Evolutionary conservation across 2,797 vertebrate species (phyloP), one percentile per base, ranked within the genome.

Genomic region (Cryptoprocta ferox): DNA sequence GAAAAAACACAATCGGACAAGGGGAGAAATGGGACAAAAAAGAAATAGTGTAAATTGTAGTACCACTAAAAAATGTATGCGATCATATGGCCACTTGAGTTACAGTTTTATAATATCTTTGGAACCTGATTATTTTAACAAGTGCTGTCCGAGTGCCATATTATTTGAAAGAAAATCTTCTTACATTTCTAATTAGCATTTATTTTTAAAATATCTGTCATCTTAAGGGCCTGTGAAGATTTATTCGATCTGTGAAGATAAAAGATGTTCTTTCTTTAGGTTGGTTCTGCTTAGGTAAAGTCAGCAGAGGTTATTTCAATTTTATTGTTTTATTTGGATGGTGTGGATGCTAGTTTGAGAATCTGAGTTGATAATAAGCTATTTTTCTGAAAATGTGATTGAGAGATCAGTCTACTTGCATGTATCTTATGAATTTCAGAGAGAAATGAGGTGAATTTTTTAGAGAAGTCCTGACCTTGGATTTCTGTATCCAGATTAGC

Each of bases 101-200:
- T 73, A 78, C 26, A 95, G 68, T 94, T 94, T 89, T 85, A 63
- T 7, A 71, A 45, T 59, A 11, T 81, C 39, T 48, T 97, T 90
- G 42, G 79, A 95, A 96, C 30, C 39, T 96, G 71, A 68, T 94
- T 78, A 73, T 91, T 97, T 91, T 92, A 91, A 92, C 39, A 97
- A 85, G 53, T 73, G n/a, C 66, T 96, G 19, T 45, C 80, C 53
- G n/a, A 32, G 85, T 92, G 45, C 48, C 53, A 32, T 93, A 32
- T 78, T 96, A 73, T 85, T 94, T 88, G 65, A n/a, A 81, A 92
- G 30, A 95, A 95, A 83, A 73, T 2, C 39, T 83, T 71, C 45
- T 94, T 92, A 71, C 3, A 84, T 71, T 70, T 92, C 28, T 89
- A 92, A 94, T 89, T 97, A 95, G 80, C 35, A 61, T 94, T 96